These are phyloP conservation scores for Ciconia stormi DNA, from an alignment of 2,113 vertebrate species.

Conservation along the genomic window DNA sequence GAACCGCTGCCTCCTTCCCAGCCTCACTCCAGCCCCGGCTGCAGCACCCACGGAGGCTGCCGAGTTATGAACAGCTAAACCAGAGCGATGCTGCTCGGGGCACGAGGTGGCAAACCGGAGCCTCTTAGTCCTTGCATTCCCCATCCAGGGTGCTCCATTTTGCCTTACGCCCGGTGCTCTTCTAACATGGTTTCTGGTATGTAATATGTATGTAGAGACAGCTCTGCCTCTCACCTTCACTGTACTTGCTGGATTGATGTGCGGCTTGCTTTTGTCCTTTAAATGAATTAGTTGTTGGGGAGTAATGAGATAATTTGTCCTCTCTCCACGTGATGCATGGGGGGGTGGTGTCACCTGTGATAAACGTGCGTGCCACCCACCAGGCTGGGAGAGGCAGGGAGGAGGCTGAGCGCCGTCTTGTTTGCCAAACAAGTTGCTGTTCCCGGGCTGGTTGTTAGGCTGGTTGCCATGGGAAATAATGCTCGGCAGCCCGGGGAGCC, in stretches of 20 bases:
- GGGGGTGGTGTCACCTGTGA: background rate
- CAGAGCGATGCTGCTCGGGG: background rate
- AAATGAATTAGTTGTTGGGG: background rate
- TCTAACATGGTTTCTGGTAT: background rate
- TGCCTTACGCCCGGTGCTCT: accelerated
- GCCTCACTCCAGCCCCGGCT: accelerated
- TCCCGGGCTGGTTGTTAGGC: background rate
- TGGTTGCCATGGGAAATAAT: slow-evolving; percentile 7
- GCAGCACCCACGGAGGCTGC: background rate
- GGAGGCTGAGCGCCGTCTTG: background rate
- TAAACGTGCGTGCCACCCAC: background rate
- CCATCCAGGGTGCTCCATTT: background rate
- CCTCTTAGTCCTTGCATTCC: background rate
- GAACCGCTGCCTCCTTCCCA: accelerated
- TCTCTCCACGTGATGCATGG: background rate
- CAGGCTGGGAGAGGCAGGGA: background rate
- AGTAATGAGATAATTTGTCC: slow-evolving; percentile 5
- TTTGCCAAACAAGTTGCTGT: background rate
- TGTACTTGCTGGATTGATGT: background rate
- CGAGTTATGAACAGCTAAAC: accelerated
- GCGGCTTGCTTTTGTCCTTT: background rate
- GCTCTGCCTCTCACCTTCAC: background rate
- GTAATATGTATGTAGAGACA: background rate
- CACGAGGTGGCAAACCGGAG: accelerated
- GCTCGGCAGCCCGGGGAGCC: background rate